Base-by-base conservation (phyloP, 2,113 vertebrate species). In the Manacus vitellinus region DNA sequence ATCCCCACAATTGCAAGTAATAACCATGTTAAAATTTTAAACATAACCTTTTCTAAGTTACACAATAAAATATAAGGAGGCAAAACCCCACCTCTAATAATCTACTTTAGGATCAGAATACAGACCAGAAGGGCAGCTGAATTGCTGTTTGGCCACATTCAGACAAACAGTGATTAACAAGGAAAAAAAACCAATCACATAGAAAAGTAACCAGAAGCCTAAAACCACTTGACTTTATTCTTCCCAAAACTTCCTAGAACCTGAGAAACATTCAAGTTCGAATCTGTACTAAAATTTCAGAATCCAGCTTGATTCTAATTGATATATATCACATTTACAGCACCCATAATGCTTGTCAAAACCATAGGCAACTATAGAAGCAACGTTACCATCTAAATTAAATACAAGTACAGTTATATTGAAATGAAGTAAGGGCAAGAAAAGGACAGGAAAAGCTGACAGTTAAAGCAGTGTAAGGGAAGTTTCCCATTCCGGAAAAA, bases 381-480 rank as follows among this genome's bases (percentile, higher is more conserved):
- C 8, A 73, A 27, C 28, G 27, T 71, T 5, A 68, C 41, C 27
- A 41, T 27, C 24, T 78, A 63, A 86, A 89, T 63, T 41, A 82
- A 95, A 52, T 23, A 35, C 18, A 33, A 86, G 27, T 22, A 66
- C 0, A 0, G 43, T 54, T 86, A 44, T 7, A 63, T 0, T 59
- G 52, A 90, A 93, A 51, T 85, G 44, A 51, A 85, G 39, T n/a
- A 78, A 94, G 88, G 81, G 72, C 79, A 97, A 71, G 47, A 19
- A 93, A 88, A 93, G 59, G 65, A 86, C 91, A 88, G 88, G 92
- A 93, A 95, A 86, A 81, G 35, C 9, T 56, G 65, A 80, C 75
- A 71, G 79, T 80, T 88, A 74, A 55, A 88, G 61, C 44, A 84
- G 18, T 31, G 33, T 31, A 90, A 94, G 72, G 59, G 52, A 74